Evolutionary conservation across 2,113 vertebrate species (phyloP).

Genomic region (Stigmatopora nigra): DNA sequence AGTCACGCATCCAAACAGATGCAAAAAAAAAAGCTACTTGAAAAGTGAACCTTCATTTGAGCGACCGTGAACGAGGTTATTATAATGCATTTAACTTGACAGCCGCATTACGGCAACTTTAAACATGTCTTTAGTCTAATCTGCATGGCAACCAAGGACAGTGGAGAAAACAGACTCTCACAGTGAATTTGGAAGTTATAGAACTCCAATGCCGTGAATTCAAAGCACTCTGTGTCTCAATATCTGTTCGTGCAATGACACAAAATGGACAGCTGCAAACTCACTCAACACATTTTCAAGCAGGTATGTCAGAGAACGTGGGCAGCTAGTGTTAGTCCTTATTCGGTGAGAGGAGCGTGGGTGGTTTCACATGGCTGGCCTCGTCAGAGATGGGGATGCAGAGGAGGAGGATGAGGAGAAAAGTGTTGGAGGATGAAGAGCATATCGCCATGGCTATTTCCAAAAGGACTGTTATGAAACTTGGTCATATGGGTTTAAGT

Average conservation of each 20-base stretch:
- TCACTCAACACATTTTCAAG: slow-evolving; percentile 17
- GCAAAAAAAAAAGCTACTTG: slow-evolving; percentile 35
- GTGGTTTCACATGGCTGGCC: slow-evolving; percentile 41
- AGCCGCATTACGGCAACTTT: slow-evolving; percentile 8
- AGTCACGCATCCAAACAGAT: slow-evolving; percentile 30
- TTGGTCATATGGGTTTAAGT: background rate
- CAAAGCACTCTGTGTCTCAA: background rate
- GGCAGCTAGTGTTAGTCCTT: slow-evolving; percentile 41
- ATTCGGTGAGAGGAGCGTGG: slow-evolving; percentile 47
- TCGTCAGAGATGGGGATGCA: slow-evolving; percentile 33
- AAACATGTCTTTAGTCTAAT: slow-evolving; percentile 17
- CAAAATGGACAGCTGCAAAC: background rate
- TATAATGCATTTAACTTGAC: slow-evolving; percentile 23
- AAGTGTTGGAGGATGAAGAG: slow-evolving; percentile 52
- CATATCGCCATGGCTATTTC: slow-evolving; percentile 14
- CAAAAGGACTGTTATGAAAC: background rate
- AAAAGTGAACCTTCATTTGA: slow-evolving; percentile 14
- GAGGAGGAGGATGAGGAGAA: slow-evolving; percentile 60
- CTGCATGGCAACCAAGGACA: slow-evolving; percentile 5
- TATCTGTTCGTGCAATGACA: slow-evolving; percentile 9
- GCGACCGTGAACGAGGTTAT: slow-evolving; percentile 31
- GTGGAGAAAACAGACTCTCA: slow-evolving; percentile 31
- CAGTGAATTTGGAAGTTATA: slow-evolving; percentile 36
- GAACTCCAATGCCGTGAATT: background rate
- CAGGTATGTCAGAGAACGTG: slow-evolving; percentile 46